Evolutionary conservation across 2,888 invertebrate genomes (phyloP), one percentile per base, ranked within the genome.

Genomic region (Hybos culiciformis): DNA sequence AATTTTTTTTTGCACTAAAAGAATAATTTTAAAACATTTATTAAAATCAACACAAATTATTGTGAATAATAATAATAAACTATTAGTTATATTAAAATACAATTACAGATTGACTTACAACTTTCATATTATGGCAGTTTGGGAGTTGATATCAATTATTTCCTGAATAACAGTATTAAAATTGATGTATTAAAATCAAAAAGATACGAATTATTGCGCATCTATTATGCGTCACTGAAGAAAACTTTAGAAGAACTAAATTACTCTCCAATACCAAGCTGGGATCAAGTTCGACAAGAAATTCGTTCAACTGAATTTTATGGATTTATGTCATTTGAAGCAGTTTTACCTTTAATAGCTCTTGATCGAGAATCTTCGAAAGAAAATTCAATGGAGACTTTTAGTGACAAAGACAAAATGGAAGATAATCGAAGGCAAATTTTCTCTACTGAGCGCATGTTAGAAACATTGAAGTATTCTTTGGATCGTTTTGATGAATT

Each of bases 61-160:
- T n/a, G n/a, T n/a, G n/a, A n/a, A n/a, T n/a, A n/a, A n/a, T n/a
- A n/a, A n/a, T n/a, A n/a, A n/a, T n/a, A n/a, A n/a, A n/a, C n/a
- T n/a, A n/a, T n/a, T n/a, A n/a, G n/a, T n/a, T n/a, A n/a, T n/a
- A n/a, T n/a, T n/a, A n/a, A n/a, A n/a, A n/a, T n/a, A n/a, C n/a
- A n/a, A 2, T 46, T 46, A 37, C 23, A 53, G 52, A 39, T 53
- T 21, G 53, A 53, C 23, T 46, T 50, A 3, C 53, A 53, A 42
- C 29, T 49, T 26, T 34, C 41, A 4, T 46, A 45, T 14, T 52
- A 48, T 14, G 46, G 38, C 6, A 50, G 48, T 47, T 46, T 50
- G 3, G 51, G 51, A 2, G 41, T 50, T 19, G 53, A 53, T 34
- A 24, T 53, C 0, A 49, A 52, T 23, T 53, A 52, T 31, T 52